Base-by-base conservation (phyloP, 2,113 vertebrate species). In the Elephantulus edwardii region DNA sequence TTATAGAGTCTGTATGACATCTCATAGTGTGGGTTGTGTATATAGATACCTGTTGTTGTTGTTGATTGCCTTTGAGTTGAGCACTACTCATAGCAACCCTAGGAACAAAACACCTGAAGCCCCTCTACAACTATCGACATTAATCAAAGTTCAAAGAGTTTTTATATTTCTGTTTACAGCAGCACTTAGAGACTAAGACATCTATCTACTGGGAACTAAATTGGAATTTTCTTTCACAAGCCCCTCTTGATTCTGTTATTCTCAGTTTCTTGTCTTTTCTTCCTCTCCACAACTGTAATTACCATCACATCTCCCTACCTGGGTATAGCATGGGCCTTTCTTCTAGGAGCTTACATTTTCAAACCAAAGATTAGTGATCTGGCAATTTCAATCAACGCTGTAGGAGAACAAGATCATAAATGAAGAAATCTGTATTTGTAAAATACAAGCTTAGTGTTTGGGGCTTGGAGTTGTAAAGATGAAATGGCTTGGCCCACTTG, bases 371-470 rank as follows among this genome's bases (percentile, higher is more conserved):
- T 71, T 40, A 52, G 60, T 66, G 22, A 75, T 35, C 14, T n/a
- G 5, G 85, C 71, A 13, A 12, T 64, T 50, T 60, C 44, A 48
- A 24, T 35, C 68, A 58, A 1, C 33, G 75, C 52, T 76, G 42
- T 75, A 74, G 48, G 33, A 76, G 22, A 95, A 58, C 17, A 78
- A 64, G 26, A 35, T 78, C 66, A 92, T 20, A 50, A 80, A 38
- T 42, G 10, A 90, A 62, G 54, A 84, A 72, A 70, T 19, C 22
- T 42, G 78, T 71, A 83, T 60, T 33, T 83, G 58, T 5, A 75
- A n/a, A 50, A 22, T 22, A n/a, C 9, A 38, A 81, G 71, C 6
- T 52, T 52, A 2, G 24, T 16, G 13, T 40, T n/a, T 33, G 35
- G 77, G 48, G 78, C 40, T 92, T 56, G 16, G 75, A 40, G 33